Base-by-base conservation (phyloP, 2,797 vertebrate species). In the Melanotaenia maccullochi region DNA sequence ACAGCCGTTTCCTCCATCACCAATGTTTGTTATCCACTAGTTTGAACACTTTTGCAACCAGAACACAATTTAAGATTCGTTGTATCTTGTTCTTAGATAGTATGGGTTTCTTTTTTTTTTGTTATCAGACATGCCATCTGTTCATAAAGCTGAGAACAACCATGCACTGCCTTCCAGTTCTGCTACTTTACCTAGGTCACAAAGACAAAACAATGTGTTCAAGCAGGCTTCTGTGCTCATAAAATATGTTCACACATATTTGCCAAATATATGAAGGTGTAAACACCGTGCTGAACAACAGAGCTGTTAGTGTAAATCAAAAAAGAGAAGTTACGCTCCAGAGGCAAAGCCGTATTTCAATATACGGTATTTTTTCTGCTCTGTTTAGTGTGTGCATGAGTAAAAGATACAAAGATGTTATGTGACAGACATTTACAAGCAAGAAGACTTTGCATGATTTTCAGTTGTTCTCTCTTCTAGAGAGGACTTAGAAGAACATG, bases 201-300 rank as follows among this genome's bases (percentile, higher is more conserved):
- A 67, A 71, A 59, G 25, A 25, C 63, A 38, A n/a, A 18, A 35
- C 30, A 44, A 9, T 25, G 32, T 9, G 25, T 30, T 62, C 51
- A 44, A 28, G n/a, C 51, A 42, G 5, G 3, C 33, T 3, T 32
- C 25, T 56, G 1, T 20, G 54, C 25, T 18, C 0, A 30, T 30
- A 14, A 32, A 16, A 56, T 7, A 56, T 3, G 12, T 18, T 55
- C 30, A 14, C 24, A 55, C 25, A 12, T 25, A 28, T 28, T 54
- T 5, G 4, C 13, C 52, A 25, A 55, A 13, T 13, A 8, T 5
- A 16, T 28, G 5, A 14, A 28, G 1, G 5, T 28, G 51, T 28
- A 24, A 25, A 54, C 25, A 58, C 13, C 2, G 33, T 33, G 32
- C 12, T 30, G 14, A 47, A 44, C 32, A 58, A 20, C 28, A 59